Conservation (phyloP, 2,113 vertebrate species). For the Varanus komodoensis region DNA sequence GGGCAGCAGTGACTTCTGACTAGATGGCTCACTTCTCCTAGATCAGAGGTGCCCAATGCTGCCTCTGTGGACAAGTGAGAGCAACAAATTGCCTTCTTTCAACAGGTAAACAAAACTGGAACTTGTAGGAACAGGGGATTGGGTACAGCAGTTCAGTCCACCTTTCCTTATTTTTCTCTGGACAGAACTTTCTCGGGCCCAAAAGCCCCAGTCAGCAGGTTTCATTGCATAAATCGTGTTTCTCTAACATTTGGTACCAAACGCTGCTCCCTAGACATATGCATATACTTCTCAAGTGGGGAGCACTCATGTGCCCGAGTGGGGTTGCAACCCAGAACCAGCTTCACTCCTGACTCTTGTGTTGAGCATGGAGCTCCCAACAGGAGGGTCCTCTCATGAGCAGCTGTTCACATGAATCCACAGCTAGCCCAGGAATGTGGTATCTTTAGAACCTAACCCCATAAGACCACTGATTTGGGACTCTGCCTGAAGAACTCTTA, state of each 20-base stretch:
- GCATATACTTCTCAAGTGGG: background rate
- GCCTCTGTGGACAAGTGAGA: fast-evolving
- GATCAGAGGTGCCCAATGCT: background rate
- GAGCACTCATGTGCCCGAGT: background rate
- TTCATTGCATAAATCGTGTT: background rate
- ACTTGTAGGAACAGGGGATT: background rate
- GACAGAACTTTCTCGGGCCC: no score
- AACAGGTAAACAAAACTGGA: background rate
- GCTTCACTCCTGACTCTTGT: background rate
- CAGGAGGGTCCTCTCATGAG: background rate
- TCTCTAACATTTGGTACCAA: background rate
- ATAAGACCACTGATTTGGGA: background rate
- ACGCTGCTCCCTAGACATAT: background rate
- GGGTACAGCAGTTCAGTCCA: background rate
- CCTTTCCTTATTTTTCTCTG: background rate
- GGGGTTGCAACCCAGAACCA: background rate
- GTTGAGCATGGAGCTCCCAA: background rate
- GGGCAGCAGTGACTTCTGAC: background rate
- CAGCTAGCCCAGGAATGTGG: background rate
- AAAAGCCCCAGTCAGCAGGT: background rate
- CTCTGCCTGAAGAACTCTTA: fast-evolving
- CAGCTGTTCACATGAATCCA: background rate
- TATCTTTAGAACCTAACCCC: background rate
- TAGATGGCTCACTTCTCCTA: background rate
- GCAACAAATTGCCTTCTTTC: background rate